phyloP scores from a whole-genome alignment of 2,888 invertebrate genomes.

The Eristalinus sepulchralis region DNA sequence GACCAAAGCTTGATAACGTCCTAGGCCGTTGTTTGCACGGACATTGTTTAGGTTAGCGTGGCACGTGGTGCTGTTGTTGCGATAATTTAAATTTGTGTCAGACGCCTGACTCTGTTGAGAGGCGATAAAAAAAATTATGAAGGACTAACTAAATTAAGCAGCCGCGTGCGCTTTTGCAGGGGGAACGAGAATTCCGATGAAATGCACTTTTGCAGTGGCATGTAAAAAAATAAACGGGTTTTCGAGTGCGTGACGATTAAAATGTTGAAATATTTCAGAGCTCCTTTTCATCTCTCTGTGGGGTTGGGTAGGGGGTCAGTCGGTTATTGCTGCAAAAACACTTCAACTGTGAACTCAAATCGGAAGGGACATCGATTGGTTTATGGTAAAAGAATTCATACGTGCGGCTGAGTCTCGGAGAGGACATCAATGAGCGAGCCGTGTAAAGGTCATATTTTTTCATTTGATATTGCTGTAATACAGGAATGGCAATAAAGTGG shows the following conservation, averaged over 20 bases:
- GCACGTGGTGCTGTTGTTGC: background rate
- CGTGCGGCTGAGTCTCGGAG: background rate
- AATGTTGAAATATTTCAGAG: too few species aligned
- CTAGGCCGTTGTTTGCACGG: background rate
- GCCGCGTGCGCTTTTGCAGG: background rate
- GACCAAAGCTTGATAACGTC: background rate
- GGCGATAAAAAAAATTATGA: background rate
- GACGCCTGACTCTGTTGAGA: background rate
- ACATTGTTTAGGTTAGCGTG: background rate
- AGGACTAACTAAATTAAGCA: background rate
- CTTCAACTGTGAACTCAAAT: background rate
- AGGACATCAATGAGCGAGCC: background rate
- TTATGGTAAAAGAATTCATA: background rate
- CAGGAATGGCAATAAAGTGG: too few species aligned
- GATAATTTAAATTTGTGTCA: background rate
- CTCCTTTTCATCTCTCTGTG: too few species aligned
- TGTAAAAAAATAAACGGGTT: too few species aligned
- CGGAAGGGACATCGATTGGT: background rate
- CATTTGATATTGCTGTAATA: too few species aligned
- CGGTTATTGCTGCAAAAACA: background rate
- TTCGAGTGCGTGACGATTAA: too few species aligned
- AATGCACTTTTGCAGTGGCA: background rate
- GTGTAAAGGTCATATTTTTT: background rate
- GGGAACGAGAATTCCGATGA: background rate
- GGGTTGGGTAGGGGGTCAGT: too few species aligned